Base-by-base conservation (phyloP, 2,113 vertebrate species). In the Actinemys pallida region DNA sequence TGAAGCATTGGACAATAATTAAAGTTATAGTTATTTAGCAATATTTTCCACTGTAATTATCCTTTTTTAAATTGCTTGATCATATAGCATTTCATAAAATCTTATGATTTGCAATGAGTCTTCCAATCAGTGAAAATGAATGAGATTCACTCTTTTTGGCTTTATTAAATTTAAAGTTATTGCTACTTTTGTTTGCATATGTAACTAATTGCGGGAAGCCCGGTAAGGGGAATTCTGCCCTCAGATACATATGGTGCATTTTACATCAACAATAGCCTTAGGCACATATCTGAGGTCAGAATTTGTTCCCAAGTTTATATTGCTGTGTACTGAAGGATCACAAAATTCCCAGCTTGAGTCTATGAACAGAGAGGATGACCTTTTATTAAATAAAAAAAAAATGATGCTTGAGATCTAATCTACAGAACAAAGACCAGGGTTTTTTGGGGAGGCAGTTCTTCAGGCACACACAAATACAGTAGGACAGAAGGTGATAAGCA, bases 1-100 rank as follows among this genome's bases (percentile, higher is more conserved):
- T 85, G 75, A 88, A 96, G 84, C 31, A 65, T 85, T 50, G 59
- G 86, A 52, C 39, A 57, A 91, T 93, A 94, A 97, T 94, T 94
- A 96, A 96, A 96, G 78, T 9, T 22, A 1, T 35, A 90, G 81
- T 35, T 93, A 94, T 56, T 59, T 90, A 7, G 8, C 1, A 57
- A 81, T 86, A 75, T 14, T 47, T 78, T 78, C 42, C 42, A 2
- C 24, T 29, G 24, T 78, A 27, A 22, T 89, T 59, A 81, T 79
- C 45, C 4, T 12, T 5, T 2, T 13, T 5, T 12, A 1, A 42
- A 42, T 78, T 59, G 76, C 47, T 95, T 92, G 10, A 79, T 3
- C 2, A 13, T 4, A 39, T 88, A 19, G 4, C 16, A 47, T 84
- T 54, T 56, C 20, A 86, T 8, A 45, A 83, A 83, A 56, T 5